Conservation (phyloP, 2,113 vertebrate species). For the Baryphthengus martii region DNA sequence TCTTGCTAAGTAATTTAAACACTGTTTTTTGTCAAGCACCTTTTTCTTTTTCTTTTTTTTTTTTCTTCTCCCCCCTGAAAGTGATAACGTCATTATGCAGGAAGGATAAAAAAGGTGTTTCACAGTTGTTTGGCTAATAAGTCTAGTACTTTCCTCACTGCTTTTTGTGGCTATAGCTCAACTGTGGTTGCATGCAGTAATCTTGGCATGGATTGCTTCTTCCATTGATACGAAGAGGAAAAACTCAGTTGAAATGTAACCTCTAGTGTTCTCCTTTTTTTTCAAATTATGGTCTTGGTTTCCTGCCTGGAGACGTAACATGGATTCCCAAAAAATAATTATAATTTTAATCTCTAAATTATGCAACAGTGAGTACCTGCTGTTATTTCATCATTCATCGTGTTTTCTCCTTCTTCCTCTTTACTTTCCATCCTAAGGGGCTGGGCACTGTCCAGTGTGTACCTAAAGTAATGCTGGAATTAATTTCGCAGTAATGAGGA, state of each 20-base stretch:
- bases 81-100: accelerated
- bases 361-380: not conserved
- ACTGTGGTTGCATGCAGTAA: accelerated
- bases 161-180: not conserved
- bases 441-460: not conserved
- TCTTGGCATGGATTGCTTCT: too few species aligned
- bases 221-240: too few species aligned
- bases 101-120: not conserved
- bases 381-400: not conserved
- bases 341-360: not conserved
- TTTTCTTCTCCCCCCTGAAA: too few species aligned
- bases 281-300: accelerated
- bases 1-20: slow-evolving; percentile 16
- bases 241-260: not conserved
- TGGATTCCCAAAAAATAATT: not conserved
- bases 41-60: too few species aligned
- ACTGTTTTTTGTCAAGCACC: not conserved
- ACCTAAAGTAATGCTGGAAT: not conserved
- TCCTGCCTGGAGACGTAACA: not conserved
- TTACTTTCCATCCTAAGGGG: accelerated
- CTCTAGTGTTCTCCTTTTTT: not conserved
- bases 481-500: not conserved
- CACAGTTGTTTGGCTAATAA: not conserved
- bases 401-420: not conserved
- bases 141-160: not conserved